A percentile compares a stretch with the other conserved stretches of the same genome.
Conservation (phyloP, 2,888 invertebrate genomes). For the Teleiodes luculella region DNA sequence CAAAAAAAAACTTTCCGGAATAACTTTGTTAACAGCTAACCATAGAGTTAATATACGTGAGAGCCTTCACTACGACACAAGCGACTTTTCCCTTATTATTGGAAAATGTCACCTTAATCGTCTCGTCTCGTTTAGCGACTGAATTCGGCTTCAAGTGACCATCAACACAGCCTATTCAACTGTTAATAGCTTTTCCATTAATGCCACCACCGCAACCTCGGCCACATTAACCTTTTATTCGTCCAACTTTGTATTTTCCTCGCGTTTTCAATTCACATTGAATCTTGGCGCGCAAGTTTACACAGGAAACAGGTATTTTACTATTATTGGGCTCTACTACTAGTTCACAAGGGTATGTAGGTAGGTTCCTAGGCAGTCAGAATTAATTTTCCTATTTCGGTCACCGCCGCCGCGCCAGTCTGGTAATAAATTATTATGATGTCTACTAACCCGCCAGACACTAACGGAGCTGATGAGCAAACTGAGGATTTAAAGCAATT, state of each 20-base stretch:
- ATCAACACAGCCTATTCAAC: constrained; percentile 5
- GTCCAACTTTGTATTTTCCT: constrained; percentile 6
- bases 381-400: constrained; percentile 21
- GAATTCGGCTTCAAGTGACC: neutral
- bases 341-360: constrained; percentile 20
- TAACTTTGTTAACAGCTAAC: too few species aligned
- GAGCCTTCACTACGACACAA: too few species aligned
- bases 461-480: neutral
- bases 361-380: constrained; percentile 24
- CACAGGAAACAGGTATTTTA: constrained; percentile 13
- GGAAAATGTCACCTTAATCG: neutral
- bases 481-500: neutral
- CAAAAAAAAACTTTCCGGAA: too few species aligned
- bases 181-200: constrained; percentile 9
- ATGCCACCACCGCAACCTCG: neutral
- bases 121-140: neutral
- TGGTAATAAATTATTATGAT: neutral
- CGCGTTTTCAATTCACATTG: constrained; percentile 1
- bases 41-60: too few species aligned
- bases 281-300: neutral
- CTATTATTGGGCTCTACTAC: constrained; percentile 14
- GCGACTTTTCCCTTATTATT: neutral
- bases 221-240: constrained; percentile 5
- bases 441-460: neutral
- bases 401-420: too few species aligned